phyloP scores from a whole-genome alignment of 2,797 vertebrate species.

The Coregonus sp. region DNA sequence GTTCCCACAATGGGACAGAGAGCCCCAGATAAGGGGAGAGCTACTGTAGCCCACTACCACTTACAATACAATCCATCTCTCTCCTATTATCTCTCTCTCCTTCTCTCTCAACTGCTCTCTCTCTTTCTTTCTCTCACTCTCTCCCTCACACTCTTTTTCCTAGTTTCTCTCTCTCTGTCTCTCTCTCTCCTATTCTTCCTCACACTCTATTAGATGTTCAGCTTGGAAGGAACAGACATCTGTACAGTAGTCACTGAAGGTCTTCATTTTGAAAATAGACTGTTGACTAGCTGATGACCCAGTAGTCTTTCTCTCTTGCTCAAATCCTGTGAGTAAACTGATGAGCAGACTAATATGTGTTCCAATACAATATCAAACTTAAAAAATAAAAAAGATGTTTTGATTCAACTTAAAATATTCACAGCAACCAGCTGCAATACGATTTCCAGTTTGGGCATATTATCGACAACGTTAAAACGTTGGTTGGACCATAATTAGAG shows the following conservation, averaged over 20 bases:
- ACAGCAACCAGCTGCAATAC: no score
- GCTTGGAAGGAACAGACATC: not conserved
- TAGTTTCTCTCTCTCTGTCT: slow-evolving; percentile 16
- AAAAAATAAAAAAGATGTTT: no score
- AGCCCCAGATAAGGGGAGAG: slow-evolving; percentile 53
- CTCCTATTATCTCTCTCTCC: slow-evolving; percentile 28
- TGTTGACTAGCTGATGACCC: not conserved
- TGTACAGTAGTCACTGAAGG: not conserved
- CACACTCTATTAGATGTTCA: not conserved
- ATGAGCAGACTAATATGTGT: not conserved
- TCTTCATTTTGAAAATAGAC: not conserved
- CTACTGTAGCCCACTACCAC: slow-evolving; percentile 44
- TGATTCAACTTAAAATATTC: not conserved
- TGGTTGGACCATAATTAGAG: no score
- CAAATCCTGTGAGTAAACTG: not conserved
- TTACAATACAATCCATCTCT: slow-evolving; percentile 20
- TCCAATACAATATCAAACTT: not conserved
- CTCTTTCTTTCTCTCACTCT: slow-evolving; percentile 29
- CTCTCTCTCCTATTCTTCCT: slow-evolving; percentile 29
- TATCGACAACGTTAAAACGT: no score
- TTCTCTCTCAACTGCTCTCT: slow-evolving; percentile 17
- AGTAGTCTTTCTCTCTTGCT: not conserved
- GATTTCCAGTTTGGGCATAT: no score
- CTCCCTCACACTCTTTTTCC: slow-evolving; percentile 6
- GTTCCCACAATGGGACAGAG: slow-evolving; percentile 66